Conservation (phyloP, 2,113 vertebrate genomes). For the Gymnogyps californianus region DNA sequence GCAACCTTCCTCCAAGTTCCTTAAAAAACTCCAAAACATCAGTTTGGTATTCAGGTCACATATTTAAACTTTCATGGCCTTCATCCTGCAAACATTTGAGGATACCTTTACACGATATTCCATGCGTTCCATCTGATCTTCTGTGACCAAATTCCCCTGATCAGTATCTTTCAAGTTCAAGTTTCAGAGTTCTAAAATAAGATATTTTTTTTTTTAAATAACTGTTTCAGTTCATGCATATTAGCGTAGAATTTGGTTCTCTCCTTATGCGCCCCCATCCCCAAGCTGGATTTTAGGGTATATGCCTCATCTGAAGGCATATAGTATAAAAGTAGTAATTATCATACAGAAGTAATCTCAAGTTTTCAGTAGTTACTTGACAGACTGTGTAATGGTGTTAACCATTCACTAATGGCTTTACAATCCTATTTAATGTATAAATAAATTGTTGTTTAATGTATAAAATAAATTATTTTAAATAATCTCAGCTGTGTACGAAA, state of each 20-base stretch:
- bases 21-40: not conserved
- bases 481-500: not conserved
- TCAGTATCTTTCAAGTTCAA: not conserved
- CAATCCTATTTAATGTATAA: not conserved
- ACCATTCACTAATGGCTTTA: not conserved
- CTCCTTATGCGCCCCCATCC: accelerated
- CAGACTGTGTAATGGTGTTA: not conserved
- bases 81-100: not conserved
- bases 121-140: not conserved
- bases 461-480: not conserved
- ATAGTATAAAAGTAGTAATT: not conserved
- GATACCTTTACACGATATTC: not conserved
- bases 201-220: not conserved
- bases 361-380: not conserved
- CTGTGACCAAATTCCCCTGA: not conserved
- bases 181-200: not conserved
- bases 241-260: not conserved
- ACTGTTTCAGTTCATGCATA: not conserved
- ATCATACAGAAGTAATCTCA: not conserved
- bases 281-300: not conserved
- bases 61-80: not conserved
- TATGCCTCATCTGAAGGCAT: not conserved
- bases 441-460: not conserved
- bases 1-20: not conserved
- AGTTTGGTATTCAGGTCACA: not conserved